Conservation (phyloP, 2,113 vertebrate genomes). For the Chunga burmeisteri region DNA sequence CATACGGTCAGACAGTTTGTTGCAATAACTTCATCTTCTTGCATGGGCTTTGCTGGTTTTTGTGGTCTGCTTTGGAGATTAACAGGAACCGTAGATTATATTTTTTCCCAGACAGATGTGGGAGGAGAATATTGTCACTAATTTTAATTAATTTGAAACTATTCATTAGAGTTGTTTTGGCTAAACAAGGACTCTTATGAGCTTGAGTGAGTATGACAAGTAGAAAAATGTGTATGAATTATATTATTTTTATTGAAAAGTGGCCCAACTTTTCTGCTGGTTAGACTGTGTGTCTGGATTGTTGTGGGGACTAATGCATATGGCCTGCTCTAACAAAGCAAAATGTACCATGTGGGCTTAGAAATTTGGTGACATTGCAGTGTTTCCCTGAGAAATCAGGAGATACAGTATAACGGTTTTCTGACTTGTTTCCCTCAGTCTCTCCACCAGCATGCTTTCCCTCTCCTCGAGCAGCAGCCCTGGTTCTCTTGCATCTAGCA, state of each 20-base stretch:
- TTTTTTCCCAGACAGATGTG: not conserved
- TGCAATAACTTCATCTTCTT: slow-evolving; percentile 11
- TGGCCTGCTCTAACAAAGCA: slow-evolving; percentile 38
- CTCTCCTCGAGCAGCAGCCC: slow-evolving; percentile 94
- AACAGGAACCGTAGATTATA: not conserved
- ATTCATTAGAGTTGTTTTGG: not conserved
- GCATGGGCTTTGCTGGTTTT: slow-evolving; percentile 9
- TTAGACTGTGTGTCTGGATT: not conserved
- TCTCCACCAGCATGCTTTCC: slow-evolving; percentile 93
- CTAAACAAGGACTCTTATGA: not conserved
- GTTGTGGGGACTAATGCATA: not conserved
- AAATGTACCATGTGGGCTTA: not conserved
- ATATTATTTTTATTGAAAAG: not conserved
- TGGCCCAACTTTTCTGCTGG: not conserved
- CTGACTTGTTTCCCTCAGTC: slow-evolving; percentile 72
- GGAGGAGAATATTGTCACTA: not conserved
- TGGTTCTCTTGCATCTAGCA: slow-evolving; percentile 90
- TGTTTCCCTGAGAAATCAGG: not conserved
- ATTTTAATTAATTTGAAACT: not conserved
- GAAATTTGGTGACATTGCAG: not conserved
- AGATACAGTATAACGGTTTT: not conserved
- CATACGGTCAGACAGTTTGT: not conserved
- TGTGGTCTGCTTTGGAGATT: not conserved
- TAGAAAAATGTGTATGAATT: not conserved
- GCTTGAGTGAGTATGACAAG: not conserved